A percentile compares a stretch with the other conserved stretches of the same genome.
Conservation (phyloP, 2,888 invertebrate genomes). For the Phasia obesa region DNA sequence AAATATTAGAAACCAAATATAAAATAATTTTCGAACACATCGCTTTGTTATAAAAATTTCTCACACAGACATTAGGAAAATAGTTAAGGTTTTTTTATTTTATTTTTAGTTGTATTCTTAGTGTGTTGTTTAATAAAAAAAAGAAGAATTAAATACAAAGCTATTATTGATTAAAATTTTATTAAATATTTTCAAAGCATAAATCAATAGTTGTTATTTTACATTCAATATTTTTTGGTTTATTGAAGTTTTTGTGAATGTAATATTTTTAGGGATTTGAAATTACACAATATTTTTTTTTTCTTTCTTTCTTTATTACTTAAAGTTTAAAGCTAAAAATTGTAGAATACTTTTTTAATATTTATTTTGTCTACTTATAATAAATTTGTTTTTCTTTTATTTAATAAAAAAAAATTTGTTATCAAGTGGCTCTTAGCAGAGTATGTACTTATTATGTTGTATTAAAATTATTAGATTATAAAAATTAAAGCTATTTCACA, state of each 20-base stretch:
- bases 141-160: slow-evolving; percentile 28
- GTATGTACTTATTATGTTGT: neutral
- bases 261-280: slow-evolving; percentile 3
- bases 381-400: neutral
- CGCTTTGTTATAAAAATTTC: slow-evolving; percentile 28
- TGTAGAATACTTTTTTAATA: slow-evolving; percentile 57
- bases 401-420: slow-evolving; percentile 6
- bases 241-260: slow-evolving; percentile 35
- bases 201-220: slow-evolving; percentile 69
- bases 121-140: slow-evolving; percentile 1
- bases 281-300: slow-evolving; percentile 57
- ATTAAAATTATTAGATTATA: slow-evolving; percentile 6
- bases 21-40: slow-evolving; percentile 23
- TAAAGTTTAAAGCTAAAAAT: slow-evolving; percentile 52
- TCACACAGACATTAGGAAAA: slow-evolving; percentile 42
- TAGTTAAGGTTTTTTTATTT: slow-evolving; percentile 33
- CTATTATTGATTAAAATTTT: slow-evolving; percentile 13
- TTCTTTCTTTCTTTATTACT: slow-evolving; percentile 43
- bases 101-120: neutral
- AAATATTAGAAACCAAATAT: neutral
- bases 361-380: slow-evolving; percentile 33
- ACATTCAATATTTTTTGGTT: neutral
- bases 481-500: no score
- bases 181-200: slow-evolving; percentile 71
- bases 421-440: neutral